A percentile compares a stretch with the other conserved stretches of the same genome.
phyloP scores from a whole-genome alignment of 2,113 vertebrate species.

The Epinephelus fuscoguttatus region DNA sequence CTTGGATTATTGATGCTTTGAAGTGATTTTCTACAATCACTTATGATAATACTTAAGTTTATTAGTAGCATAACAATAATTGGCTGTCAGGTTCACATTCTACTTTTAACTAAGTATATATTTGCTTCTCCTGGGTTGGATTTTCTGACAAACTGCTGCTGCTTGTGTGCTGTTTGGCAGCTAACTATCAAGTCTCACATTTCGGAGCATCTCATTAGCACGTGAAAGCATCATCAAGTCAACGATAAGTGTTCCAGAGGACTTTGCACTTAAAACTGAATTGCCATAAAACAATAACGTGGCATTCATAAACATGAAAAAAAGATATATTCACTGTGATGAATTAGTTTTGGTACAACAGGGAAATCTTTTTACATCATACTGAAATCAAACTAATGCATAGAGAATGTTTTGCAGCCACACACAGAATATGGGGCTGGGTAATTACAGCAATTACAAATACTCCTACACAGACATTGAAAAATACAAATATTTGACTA shows the following conservation, averaged over 20 bases:
- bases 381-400: constrained; percentile 15
- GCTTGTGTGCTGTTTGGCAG: background rate
- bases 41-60: constrained; percentile 16
- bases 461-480: constrained; percentile 7
- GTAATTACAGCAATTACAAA: constrained; percentile 28
- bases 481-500: constrained; percentile 24
- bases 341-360: background rate
- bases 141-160: background rate
- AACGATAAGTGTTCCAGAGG: background rate
- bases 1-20: constrained; percentile 37
- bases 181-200: background rate
- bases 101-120: background rate
- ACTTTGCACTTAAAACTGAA: background rate
- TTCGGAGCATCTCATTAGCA: background rate
- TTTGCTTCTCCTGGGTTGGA: background rate
- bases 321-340: background rate
- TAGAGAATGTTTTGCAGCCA: constrained; percentile 23
- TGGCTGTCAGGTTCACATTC: constrained; percentile 14
- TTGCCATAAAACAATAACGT: background rate
- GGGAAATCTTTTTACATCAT: constrained; percentile 19
- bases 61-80: constrained; percentile 1
- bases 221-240: constrained; percentile 25
- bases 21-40: constrained; percentile 24
- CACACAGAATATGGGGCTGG: constrained; percentile 13
- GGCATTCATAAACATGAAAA: background rate